Base-by-base conservation (phyloP, 2,888 invertebrate genomes). In the Cerastoderma edule region DNA sequence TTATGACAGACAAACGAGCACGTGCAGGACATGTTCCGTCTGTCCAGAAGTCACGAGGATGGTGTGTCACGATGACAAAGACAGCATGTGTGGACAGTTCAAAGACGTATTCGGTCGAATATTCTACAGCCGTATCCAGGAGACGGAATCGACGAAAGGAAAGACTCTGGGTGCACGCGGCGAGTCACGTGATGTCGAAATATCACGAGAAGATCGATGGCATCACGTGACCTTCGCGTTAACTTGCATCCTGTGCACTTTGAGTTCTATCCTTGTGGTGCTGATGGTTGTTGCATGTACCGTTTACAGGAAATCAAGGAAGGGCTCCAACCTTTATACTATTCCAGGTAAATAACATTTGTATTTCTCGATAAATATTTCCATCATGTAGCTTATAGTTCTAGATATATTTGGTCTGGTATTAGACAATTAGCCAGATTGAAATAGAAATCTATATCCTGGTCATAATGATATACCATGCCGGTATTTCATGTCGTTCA, bases 201-300 rank as follows among this genome's bases (percentile, higher is more conserved):
- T 56, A 16, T 19, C 28, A 2, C 8, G 10, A 39, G 60, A 60
- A 35, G 6, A 39, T 10, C 4, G 39, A 8, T 60, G 60, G 60
- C 39, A 60, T 1, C n/a, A 60, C 39, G 35, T 60, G 19, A 60
- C 35, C 6, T 32, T 39, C 6, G 60, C 39, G 39, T 39, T 60
- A 24, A 35, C 39, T 24, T 60, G 60, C 27, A 33, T 60, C 10
- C 10, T 39, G 39, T 60, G 60, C 27, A 33, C 39, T 39, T 24
- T 60, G 10, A 24, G 60, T 39, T 22, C 39, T 28, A 60, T 60
- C 24, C 5, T 35, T 2, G 13, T 24, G 24, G 60, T 60, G n/a
- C 60, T 60, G 35, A n/a, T 60, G 27, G 60, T 39, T 2, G 60
- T 60, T n/a, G 60, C 60, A 6, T 60, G 60, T 24, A 33, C 24